Evolutionary conservation across 2,888 invertebrate species (phyloP).

Genomic region (Acrocera orbiculus): DNA sequence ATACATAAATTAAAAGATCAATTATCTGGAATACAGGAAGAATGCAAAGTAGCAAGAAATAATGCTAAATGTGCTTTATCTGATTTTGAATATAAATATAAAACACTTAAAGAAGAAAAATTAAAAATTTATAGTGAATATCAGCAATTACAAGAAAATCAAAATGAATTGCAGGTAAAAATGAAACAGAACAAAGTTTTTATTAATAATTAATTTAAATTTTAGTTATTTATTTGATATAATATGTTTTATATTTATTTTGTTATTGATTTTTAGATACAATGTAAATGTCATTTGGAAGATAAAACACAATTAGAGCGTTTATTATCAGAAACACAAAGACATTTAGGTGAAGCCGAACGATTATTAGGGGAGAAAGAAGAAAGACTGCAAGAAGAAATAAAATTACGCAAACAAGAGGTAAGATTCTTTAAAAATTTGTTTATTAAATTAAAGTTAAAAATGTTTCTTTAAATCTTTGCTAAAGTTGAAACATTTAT

Average conservation of each 20-base stretch:
- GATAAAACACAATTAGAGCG: slow-evolving; percentile 29
- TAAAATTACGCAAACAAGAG: slow-evolving; percentile 43
- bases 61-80: slow-evolving; percentile 74
- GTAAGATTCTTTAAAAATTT: no score
- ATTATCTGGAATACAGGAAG: slow-evolving; percentile 47
- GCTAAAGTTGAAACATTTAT: no score
- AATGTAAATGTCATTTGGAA: slow-evolving; percentile 30
- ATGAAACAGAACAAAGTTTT: no score
- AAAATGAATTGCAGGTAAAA: slow-evolving; percentile 42
- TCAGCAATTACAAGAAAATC: slow-evolving; percentile 54
- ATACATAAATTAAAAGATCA: slow-evolving; percentile 47
- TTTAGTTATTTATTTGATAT: no score
- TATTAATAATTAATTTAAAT: no score
- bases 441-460: no score
- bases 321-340: slow-evolving; percentile 52
- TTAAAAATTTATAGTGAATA: slow-evolving; percentile 49
- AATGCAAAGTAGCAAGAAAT: slow-evolving; percentile 60
- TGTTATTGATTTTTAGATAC: slow-evolving; percentile 16
- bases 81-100: slow-evolving; percentile 64
- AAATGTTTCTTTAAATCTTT: no score
- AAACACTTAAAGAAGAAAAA: slow-evolving; percentile 57
- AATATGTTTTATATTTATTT: not conserved
- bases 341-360: slow-evolving; percentile 54
- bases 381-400: slow-evolving; percentile 44
- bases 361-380: slow-evolving; percentile 49